Conservation (phyloP, 2,113 vertebrate species). For the Gracilinanus agilis region DNA sequence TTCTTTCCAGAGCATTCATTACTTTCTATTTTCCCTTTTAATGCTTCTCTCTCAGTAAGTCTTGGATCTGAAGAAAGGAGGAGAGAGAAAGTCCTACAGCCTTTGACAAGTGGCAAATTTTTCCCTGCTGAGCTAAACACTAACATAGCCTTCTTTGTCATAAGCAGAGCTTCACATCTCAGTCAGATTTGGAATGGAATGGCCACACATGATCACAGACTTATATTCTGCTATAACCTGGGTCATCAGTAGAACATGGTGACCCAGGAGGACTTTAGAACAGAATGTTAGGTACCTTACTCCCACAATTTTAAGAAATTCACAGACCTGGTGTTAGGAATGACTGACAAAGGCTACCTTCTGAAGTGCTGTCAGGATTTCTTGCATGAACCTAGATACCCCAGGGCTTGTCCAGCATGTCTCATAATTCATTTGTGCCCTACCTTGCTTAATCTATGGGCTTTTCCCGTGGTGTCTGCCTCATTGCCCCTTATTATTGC, state of each 20-base stretch:
- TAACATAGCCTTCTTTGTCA: not conserved
- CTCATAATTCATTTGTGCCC: not conserved
- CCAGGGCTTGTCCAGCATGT: not conserved
- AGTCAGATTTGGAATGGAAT: not conserved
- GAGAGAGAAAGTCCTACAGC: not conserved
- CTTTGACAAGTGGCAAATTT: not conserved
- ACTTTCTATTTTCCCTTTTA: not conserved
- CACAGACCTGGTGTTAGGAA: not conserved
- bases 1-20: not conserved
- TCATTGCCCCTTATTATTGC: not conserved
- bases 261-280: not conserved
- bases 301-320: not conserved
- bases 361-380: not conserved
- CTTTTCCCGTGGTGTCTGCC: not conserved
- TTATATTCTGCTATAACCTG: not conserved
- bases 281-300: not conserved
- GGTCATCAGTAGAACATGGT: not conserved
- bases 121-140: not conserved
- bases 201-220: not conserved
- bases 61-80: not conserved
- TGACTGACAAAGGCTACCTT: not conserved
- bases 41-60: not conserved
- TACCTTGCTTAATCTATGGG: not conserved
- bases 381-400: not conserved
- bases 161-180: not conserved